A percentile compares a stretch with the other conserved stretches of the same genome.
These are phyloP conservation scores for Acridotheres tristis DNA, from an alignment of 2,797 vertebrate species.

Conservation along the genomic window DNA sequence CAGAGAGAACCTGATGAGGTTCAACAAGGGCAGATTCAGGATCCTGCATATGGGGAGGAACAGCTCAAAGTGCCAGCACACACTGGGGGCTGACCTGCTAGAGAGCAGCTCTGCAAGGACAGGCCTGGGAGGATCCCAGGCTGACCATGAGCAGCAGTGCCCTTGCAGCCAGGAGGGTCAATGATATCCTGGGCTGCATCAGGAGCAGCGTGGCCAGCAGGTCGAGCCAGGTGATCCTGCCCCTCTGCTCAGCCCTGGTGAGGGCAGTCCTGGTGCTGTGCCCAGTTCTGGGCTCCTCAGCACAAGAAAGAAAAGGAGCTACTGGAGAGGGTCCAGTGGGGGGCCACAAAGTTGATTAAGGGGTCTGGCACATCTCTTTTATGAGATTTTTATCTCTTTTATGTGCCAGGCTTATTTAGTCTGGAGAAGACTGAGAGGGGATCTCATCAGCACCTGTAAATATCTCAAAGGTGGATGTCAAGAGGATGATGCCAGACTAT, in stretches of 20 bases:
- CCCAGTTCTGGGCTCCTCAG: background rate
- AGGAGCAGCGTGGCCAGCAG: background rate
- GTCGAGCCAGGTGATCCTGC: fast-evolving
- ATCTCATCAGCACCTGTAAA: background rate
- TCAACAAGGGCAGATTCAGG: background rate
- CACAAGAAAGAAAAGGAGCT: background rate
- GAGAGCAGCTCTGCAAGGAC: background rate
- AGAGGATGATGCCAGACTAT: too few species aligned
- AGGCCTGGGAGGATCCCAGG: too few species aligned
- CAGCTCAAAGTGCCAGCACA: background rate
- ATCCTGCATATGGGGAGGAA: background rate
- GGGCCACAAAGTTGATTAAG: background rate
- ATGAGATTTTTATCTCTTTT: background rate
- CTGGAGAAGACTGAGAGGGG: background rate
- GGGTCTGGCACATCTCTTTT: background rate
- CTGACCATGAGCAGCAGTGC: fast-evolving
- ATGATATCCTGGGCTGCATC: fast-evolving
- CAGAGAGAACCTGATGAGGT: background rate
- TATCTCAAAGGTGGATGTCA: background rate
- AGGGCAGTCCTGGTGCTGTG: background rate
- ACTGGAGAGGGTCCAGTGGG: background rate
- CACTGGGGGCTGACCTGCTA: background rate
- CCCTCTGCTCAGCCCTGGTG: background rate
- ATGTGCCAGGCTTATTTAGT: background rate
- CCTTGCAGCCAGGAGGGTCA: fast-evolving